phyloP scores from a whole-genome alignment of 2,797 vertebrate genomes.

The Mormyrus hasselquistii region DNA sequence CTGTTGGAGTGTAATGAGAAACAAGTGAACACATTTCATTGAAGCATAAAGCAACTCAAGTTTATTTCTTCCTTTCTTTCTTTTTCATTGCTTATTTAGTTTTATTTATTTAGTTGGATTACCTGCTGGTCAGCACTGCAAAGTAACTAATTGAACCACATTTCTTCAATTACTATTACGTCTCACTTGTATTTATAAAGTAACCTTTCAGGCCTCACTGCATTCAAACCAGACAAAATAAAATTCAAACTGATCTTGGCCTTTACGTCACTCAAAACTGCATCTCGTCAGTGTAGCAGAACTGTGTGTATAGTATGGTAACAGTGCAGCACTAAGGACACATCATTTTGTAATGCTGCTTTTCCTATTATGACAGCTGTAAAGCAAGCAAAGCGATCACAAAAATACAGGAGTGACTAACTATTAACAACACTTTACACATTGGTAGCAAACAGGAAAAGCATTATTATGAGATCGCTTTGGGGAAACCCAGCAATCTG shows the following conservation, averaged over 20 bases:
- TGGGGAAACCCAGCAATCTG: background rate
- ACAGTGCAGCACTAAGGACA: background rate
- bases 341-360: background rate
- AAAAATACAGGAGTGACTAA: background rate
- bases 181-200: background rate
- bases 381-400: background rate
- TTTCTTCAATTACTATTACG: background rate
- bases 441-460: background rate
- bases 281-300: background rate
- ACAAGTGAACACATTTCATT: background rate
- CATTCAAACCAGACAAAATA: background rate
- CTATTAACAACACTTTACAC: background rate
- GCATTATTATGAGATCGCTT: background rate
- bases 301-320: background rate
- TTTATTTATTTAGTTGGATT: background rate
- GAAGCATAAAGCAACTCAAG: background rate
- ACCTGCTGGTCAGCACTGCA: background rate
- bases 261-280: background rate
- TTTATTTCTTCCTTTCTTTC: background rate
- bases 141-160: background rate
- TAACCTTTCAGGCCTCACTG: background rate
- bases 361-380: background rate
- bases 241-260: background rate
- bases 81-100: background rate
- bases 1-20: background rate